Evolutionary conservation across 2,797 vertebrate genomes (phyloP).

Genomic region (Dryobates pubescens): DNA sequence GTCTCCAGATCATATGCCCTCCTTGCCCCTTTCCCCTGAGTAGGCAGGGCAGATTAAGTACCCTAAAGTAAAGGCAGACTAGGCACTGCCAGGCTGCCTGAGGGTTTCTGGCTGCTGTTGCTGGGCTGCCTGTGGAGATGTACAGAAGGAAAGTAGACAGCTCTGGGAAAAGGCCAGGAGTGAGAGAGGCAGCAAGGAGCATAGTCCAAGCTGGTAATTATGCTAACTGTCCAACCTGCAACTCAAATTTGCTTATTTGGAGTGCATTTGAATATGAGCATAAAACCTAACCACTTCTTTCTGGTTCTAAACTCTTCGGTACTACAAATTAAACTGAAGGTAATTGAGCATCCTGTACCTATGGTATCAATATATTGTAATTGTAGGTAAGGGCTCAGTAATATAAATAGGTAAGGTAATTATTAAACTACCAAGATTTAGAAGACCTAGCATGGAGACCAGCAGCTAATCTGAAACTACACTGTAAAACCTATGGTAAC

Average conservation of each 20-base stretch:
- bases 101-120: not conserved
- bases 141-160: not conserved
- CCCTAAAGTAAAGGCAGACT: not conserved
- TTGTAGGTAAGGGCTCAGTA: not conserved
- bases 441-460: not conserved
- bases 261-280: not conserved
- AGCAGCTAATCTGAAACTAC: not conserved
- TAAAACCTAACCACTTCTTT: not conserved
- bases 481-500: not conserved
- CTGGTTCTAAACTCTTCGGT: not conserved
- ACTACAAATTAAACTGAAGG: not conserved
- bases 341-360: not conserved
- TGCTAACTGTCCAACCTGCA: not conserved
- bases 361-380: not conserved
- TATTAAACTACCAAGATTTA: not conserved
- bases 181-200: not conserved
- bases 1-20: not conserved
- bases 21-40: accelerated
- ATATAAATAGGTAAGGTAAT: not conserved
- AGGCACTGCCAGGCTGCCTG: constrained; percentile 4
- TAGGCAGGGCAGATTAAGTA: not conserved
- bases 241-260: not conserved
- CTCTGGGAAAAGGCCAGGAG: not conserved
- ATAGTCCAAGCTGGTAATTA: not conserved
- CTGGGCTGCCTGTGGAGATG: not conserved